These are phyloP conservation scores for Drosophila sproati DNA, from an alignment of 1,140 invertebrate genomes.

Conservation along the genomic window DNA sequence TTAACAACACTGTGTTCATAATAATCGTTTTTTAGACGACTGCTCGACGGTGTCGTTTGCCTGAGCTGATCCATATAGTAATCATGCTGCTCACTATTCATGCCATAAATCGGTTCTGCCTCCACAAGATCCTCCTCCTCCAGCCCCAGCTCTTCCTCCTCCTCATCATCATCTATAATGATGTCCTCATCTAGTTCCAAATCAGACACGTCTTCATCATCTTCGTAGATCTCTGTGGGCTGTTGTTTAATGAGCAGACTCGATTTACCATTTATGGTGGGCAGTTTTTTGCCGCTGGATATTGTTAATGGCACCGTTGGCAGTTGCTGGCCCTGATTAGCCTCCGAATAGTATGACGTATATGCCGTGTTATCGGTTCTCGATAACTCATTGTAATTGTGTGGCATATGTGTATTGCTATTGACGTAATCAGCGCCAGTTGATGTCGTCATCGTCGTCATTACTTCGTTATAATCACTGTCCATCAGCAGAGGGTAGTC, in stretches of 20 bases:
- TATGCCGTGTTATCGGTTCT: constrained; percentile 36
- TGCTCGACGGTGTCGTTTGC: constrained; percentile 83
- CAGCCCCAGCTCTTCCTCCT: too few relatives aligned
- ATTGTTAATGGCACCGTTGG: constrained; percentile 66
- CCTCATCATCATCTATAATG: constrained; percentile 27
- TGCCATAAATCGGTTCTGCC: constrained; percentile 58
- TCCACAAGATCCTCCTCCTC: too few relatives aligned
- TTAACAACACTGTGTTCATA: constrained; percentile 65
- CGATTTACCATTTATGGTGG: constrained; percentile 81
- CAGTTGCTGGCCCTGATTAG: constrained; percentile 53
- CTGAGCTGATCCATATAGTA: constrained; percentile 69
- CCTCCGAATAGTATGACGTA: constrained; percentile 53
- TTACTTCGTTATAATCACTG: constrained; percentile 41
- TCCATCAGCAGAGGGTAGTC: constrained; percentile 25
- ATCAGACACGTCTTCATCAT: constrained; percentile 68
- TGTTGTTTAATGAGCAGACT: constrained; percentile 75
- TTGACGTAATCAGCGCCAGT: constrained; percentile 67
- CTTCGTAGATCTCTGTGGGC: constrained; percentile 76
- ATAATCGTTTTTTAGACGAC: constrained; percentile 72
- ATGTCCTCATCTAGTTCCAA: constrained; percentile 25
- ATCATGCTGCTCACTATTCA: constrained; percentile 76
- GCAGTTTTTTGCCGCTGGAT: constrained; percentile 81
- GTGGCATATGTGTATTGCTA: constrained; percentile 51
- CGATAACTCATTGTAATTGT: constrained; percentile 13
- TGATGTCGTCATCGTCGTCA: constrained; percentile 30